Percentiles rank a stretch among this genome's conserved stretches.
Conservation (phyloP, 2,888 invertebrate genomes). For the Flexamia atlantica region DNA sequence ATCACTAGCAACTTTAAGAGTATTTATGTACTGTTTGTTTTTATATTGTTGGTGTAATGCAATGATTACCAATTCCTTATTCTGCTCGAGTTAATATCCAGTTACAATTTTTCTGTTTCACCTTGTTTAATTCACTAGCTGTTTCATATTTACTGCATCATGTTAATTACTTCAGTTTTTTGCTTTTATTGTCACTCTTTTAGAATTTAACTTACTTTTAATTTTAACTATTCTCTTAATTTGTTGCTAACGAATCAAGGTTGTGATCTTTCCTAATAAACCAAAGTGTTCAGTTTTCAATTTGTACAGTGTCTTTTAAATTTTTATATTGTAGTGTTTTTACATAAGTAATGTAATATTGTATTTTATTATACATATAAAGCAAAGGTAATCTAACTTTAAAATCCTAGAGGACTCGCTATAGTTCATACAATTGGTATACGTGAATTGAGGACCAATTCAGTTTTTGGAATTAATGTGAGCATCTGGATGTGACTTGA, state of each 20-base stretch:
- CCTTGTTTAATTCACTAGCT: neutral
- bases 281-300: slow-evolving; percentile 16
- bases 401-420: too few species aligned
- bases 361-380: neutral
- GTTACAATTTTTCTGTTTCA: neutral
- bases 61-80: neutral
- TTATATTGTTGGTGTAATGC: neutral
- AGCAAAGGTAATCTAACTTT: too few species aligned
- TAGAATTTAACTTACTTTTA: neutral
- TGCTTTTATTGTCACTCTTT: neutral
- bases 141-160: neutral
- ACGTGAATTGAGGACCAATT: too few species aligned
- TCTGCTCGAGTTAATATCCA: neutral
- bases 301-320: neutral
- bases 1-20: neutral
- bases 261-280: slow-evolving; percentile 18
- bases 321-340: neutral
- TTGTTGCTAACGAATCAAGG: neutral
- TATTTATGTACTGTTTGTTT: neutral
- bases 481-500: too few species aligned
- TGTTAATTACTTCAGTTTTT: neutral
- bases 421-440: too few species aligned
- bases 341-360: neutral
- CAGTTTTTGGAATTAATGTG: too few species aligned
- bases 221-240: neutral